Conservation (phyloP, 2,888 invertebrate genomes). For the Unio delphinus region DNA sequence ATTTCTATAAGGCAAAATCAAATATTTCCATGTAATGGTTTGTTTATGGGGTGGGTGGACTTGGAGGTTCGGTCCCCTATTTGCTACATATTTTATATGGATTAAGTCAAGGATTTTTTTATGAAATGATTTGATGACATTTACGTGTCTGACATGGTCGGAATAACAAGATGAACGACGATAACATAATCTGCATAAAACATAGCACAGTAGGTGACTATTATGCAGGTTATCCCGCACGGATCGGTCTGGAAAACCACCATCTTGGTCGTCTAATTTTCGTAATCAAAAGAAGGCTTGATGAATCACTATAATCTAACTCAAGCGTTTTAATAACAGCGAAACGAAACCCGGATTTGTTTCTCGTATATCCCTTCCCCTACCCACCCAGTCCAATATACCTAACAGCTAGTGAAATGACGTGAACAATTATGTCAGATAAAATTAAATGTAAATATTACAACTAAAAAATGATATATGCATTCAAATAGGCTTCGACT, state of each 20-base stretch:
- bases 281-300: constrained; percentile 2
- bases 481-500: too few relatives aligned
- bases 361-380: too few relatives aligned
- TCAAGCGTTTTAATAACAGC: neutral
- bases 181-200: constrained; percentile 91
- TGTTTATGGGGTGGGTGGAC: too few relatives aligned
- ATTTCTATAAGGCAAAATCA: too few relatives aligned
- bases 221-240: constrained; percentile 86
- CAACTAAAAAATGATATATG: too few relatives aligned
- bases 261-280: constrained; percentile 42
- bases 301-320: neutral
- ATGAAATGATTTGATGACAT: constrained; percentile 17
- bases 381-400: too few relatives aligned
- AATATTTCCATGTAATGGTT: too few relatives aligned
- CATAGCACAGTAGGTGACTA: constrained; percentile 85
- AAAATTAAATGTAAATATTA: too few relatives aligned
- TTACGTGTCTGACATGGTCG: constrained; percentile 86
- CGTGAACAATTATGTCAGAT: too few relatives aligned
- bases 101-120: neutral
- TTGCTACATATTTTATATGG: neutral
- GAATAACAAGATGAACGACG: constrained; percentile 85
- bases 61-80: neutral
- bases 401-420: too few relatives aligned
- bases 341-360: too few relatives aligned
- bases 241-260: constrained; percentile 84